A percentile compares a stretch with the other conserved stretches of the same genome.
These are phyloP conservation scores for Nemotelus nigrinus DNA, from an alignment of 2,888 invertebrate genomes.

Conservation along the genomic window DNA sequence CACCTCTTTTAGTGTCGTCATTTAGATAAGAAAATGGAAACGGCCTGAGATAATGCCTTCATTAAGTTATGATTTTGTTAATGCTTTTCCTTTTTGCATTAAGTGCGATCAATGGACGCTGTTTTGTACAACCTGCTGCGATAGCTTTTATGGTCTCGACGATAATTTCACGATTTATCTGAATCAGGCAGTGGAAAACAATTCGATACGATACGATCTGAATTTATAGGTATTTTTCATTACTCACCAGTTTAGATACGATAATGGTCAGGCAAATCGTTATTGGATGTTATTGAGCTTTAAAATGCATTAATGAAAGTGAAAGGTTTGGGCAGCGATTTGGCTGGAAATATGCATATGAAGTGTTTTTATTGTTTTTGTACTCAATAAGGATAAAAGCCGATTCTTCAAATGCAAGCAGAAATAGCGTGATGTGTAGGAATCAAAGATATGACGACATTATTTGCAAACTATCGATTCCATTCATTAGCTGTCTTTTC, in stretches of 20 bases:
- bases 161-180: constrained; percentile 11
- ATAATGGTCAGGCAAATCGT: constrained; percentile 22
- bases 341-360: too few relatives aligned
- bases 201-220: constrained; percentile 8
- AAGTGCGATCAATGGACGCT: background rate
- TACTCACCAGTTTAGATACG: constrained; percentile 32
- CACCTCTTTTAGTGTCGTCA: constrained; percentile 13
- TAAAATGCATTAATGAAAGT: background rate
- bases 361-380: too few relatives aligned
- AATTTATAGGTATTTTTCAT: constrained; percentile 36
- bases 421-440: too few relatives aligned
- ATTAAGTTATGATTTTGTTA: constrained; percentile 24
- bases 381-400: too few relatives aligned
- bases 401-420: too few relatives aligned
- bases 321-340: background rate
- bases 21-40: constrained; percentile 42
- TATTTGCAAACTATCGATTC: too few relatives aligned
- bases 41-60: constrained; percentile 28
- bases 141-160: constrained; percentile 12
- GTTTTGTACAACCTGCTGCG: constrained; percentile 8
- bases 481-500: too few relatives aligned
- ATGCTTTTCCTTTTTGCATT: constrained; percentile 5
- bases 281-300: constrained; percentile 23
- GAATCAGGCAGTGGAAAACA: background rate
- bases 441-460: too few relatives aligned